phyloP scores from a whole-genome alignment of 2,113 vertebrate genomes.

The Etheostoma cragini region DNA sequence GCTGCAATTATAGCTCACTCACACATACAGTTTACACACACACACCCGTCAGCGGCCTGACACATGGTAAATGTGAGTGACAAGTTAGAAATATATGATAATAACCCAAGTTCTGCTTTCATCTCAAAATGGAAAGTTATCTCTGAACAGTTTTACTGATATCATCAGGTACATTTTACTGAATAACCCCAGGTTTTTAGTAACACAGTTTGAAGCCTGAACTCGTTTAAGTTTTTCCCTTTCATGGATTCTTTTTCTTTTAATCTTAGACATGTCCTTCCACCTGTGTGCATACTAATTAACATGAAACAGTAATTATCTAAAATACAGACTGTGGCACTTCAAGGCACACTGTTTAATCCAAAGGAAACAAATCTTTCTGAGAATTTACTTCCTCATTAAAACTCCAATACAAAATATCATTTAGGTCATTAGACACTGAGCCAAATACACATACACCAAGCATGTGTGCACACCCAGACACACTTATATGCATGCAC shows the following conservation, averaged over 20 bases:
- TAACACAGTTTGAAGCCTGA: background rate
- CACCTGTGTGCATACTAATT: constrained; percentile 18
- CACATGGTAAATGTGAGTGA: constrained; percentile 22
- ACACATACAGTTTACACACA: background rate
- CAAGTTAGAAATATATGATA: constrained; percentile 23
- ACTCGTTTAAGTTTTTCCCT: background rate
- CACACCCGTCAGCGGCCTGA: background rate
- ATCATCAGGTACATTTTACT: background rate
- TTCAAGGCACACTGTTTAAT: constrained; percentile 32
- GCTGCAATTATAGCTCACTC: background rate
- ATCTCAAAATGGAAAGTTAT: constrained; percentile 4
- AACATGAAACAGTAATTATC: constrained; percentile 23
- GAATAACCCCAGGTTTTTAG: background rate
- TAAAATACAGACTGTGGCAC: constrained; percentile 6
- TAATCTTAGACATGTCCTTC: constrained; percentile 3
- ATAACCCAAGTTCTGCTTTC: constrained; percentile 3
- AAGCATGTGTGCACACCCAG: background rate
- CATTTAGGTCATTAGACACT: constrained; percentile 20
- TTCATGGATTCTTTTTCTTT: constrained; percentile 18
- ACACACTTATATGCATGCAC: background rate
- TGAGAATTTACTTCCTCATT: constrained; percentile 31
- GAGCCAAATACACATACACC: background rate
- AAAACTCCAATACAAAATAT: constrained; percentile 23
- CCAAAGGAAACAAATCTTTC: background rate
- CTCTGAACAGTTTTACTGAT: constrained; percentile 3